Conservation (phyloP, 1,140 invertebrate genomes). For the Drosophila pseudoobscura region DNA sequence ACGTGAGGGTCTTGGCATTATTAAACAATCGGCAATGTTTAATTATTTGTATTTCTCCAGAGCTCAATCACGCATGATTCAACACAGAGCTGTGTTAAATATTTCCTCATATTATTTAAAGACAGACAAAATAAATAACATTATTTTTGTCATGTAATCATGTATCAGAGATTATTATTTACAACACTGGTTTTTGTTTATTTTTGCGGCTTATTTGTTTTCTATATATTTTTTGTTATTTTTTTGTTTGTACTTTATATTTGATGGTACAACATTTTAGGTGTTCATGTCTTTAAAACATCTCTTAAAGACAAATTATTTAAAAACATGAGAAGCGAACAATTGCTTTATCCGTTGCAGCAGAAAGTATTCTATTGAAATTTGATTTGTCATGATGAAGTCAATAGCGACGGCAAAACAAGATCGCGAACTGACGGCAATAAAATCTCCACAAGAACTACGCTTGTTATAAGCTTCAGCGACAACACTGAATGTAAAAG, state of each 20-base stretch:
- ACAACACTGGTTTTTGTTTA: not conserved
- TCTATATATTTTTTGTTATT: not conserved
- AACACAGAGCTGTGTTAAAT: conserved; percentile 34
- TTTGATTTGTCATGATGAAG: conserved; percentile 42
- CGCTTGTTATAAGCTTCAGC: conserved; percentile 65
- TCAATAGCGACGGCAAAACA: conserved; percentile 62
- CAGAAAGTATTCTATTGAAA: conserved; percentile 22
- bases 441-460: conserved; percentile 70
- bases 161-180: not conserved
- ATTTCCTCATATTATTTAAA: conserved; percentile 11
- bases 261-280: too few species aligned
- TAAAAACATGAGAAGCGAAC: too few species aligned
- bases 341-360: conserved; percentile 22
- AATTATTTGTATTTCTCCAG: not conserved
- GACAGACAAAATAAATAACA: too few species aligned
- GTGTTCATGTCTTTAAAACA: too few species aligned
- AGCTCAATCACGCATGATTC: not conserved
- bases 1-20: conserved; percentile 92
- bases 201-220: not conserved
- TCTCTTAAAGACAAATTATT: too few species aligned
- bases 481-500: conserved; percentile 69
- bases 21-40: conserved; percentile 38
- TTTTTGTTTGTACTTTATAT: too few species aligned
- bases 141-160: too few species aligned
- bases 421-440: conserved; percentile 61